Conservation (phyloP, 2,797 vertebrate species). For the Epinephelus awoara region DNA sequence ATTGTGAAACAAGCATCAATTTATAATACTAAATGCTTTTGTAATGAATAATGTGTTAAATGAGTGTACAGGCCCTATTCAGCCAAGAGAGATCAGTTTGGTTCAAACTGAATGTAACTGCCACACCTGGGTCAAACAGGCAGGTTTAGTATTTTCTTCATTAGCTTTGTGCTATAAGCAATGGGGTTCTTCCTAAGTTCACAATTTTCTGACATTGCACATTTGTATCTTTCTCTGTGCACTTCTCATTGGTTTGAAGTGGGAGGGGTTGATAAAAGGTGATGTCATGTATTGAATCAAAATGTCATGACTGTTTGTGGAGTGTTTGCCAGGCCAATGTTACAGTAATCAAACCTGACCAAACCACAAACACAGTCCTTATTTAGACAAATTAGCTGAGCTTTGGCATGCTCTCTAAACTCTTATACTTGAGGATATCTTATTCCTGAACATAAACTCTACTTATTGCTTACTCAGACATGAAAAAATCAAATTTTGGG, state of each 20-base stretch:
- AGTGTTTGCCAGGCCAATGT: background rate
- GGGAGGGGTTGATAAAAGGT: background rate
- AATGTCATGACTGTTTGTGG: background rate
- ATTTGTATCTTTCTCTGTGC: background rate
- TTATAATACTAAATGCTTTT: too few relatives aligned
- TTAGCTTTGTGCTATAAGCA: too few relatives aligned
- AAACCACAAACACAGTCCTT: background rate
- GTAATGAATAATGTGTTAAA: background rate
- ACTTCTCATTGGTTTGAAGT: too few relatives aligned
- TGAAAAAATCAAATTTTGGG: too few relatives aligned
- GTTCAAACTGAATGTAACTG: background rate
- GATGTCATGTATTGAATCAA: background rate
- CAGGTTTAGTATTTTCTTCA: too few relatives aligned
- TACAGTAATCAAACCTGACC: background rate
- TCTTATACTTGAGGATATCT: too few relatives aligned
- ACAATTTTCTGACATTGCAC: background rate
- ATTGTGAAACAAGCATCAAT: background rate
- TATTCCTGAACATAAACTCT: too few relatives aligned
- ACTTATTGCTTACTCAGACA: too few relatives aligned
- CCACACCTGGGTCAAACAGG: background rate
- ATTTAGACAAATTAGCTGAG: too few relatives aligned
- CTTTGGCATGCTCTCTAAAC: too few relatives aligned
- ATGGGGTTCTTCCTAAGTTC: background rate
- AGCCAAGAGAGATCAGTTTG: background rate
- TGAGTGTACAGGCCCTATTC: background rate